Evolutionary conservation across 2,113 vertebrate genomes (phyloP).

Genomic region (Martes martes): DNA sequence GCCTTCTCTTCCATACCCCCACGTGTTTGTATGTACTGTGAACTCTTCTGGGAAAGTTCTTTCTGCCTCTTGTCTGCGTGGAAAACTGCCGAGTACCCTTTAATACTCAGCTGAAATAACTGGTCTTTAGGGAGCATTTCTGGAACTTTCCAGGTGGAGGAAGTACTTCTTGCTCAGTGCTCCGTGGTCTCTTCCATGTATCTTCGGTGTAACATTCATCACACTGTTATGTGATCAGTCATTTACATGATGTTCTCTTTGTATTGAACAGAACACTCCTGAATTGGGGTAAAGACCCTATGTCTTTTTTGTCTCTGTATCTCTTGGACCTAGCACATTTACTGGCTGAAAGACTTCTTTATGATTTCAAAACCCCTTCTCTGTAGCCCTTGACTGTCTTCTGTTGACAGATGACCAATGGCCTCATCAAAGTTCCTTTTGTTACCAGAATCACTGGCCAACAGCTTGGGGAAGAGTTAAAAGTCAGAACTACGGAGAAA

Average conservation of each 20-base stretch:
- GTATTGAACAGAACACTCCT: neutral
- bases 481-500: constrained; percentile 28
- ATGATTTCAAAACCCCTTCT: neutral
- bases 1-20: neutral
- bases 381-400: neutral
- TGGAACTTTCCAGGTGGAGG: neutral
- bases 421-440: neutral
- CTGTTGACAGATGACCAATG: neutral
- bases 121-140: neutral
- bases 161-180: neutral
- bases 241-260: neutral
- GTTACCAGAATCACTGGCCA: neutral
- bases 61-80: neutral
- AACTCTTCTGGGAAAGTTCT: neutral
- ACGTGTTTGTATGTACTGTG: neutral
- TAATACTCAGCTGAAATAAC: neutral
- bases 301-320: neutral
- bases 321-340: neutral
- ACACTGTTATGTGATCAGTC: neutral
- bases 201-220: neutral
- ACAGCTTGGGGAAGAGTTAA: neutral
- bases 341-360: neutral
- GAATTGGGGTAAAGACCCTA: neutral
- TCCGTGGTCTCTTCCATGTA: neutral
- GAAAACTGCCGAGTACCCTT: neutral